Percentiles rank a stretch among this genome's conserved stretches.
phyloP scores from a whole-genome alignment of 1,140 invertebrate species.

The Neodiprion fabricii region DNA sequence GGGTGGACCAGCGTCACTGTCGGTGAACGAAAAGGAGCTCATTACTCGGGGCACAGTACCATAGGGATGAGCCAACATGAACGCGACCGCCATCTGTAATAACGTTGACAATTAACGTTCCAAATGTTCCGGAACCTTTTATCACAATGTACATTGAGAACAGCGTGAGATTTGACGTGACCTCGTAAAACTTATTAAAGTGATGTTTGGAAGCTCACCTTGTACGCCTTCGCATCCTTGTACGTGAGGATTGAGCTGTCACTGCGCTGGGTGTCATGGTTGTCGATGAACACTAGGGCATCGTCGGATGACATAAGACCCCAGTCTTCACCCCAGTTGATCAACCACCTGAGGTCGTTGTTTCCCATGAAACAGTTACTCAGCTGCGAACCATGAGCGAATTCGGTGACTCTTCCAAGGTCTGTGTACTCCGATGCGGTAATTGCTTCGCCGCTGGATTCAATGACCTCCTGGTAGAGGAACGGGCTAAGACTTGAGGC shows the following conservation, averaged over 20 bases:
- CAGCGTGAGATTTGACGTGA: constrained; percentile 32
- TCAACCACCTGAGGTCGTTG: constrained; percentile 65
- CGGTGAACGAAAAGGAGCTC: constrained; percentile 74
- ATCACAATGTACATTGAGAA: constrained; percentile 34
- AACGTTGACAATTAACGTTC: constrained; percentile 15
- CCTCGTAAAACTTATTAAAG: not conserved
- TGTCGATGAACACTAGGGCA: constrained; percentile 71
- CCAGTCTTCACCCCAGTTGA: constrained; percentile 65
- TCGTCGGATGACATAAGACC: constrained; percentile 62
- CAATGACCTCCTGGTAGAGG: constrained; percentile 86
- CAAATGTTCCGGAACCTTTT: constrained; percentile 16
- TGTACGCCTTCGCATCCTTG: constrained; percentile 69
- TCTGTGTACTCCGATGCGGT: constrained; percentile 70
- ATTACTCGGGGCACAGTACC: constrained; percentile 73
- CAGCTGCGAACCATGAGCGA: constrained; percentile 67
- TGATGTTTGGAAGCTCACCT: constrained; percentile 44
- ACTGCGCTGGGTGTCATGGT: constrained; percentile 70
- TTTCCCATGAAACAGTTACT: constrained; percentile 51
- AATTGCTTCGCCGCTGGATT: constrained; percentile 75
- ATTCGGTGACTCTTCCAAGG: constrained; percentile 78
- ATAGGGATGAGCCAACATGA: constrained; percentile 86
- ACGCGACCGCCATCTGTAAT: constrained; percentile 74
- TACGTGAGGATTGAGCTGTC: constrained; percentile 65
- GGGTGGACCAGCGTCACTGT: constrained; percentile 71
- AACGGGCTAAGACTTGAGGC: constrained; percentile 66